These are phyloP conservation scores for Eremophila alpestris DNA, from an alignment of 2,797 vertebrate genomes.

Conservation along the genomic window DNA sequence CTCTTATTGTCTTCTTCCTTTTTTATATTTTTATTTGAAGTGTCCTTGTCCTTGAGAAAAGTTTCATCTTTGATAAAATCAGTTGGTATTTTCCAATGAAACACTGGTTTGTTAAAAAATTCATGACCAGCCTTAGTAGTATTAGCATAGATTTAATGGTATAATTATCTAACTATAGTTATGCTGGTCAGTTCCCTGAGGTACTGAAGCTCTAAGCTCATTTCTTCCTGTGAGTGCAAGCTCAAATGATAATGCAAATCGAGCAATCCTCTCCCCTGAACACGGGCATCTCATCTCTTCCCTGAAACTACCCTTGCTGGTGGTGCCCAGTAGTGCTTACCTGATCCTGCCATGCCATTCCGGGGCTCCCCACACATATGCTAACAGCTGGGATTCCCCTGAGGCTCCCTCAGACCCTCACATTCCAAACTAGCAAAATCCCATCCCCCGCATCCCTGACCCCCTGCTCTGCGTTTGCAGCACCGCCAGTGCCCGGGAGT, in stretches of 20 bases:
- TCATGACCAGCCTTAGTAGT: constrained; percentile 36
- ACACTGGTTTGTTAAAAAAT: constrained; percentile 52
- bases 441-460: neutral
- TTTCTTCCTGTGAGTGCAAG: neutral
- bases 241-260: constrained; percentile 15
- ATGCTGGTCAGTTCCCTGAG: constrained; percentile 59
- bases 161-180: constrained; percentile 57
- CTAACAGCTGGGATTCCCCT: neutral
- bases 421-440: neutral
- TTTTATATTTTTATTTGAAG: neutral
- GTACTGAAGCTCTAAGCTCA: constrained; percentile 46
- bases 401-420: neutral
- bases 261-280: neutral
- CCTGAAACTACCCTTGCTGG: neutral
- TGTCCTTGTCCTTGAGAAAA: constrained; percentile 43
- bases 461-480: rapidly evolving
- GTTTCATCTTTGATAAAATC: constrained; percentile 36
- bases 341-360: neutral
- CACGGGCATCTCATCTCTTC: neutral
- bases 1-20: neutral
- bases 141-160: constrained; percentile 61
- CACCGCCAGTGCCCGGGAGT: neutral
- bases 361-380: rapidly evolving
- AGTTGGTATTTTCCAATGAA: constrained; percentile 31
- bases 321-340: rapidly evolving